Evolutionary conservation across 2,797 vertebrate species (phyloP), one percentile per base, ranked within the genome.

Genomic region (Poecilia gillii): DNA sequence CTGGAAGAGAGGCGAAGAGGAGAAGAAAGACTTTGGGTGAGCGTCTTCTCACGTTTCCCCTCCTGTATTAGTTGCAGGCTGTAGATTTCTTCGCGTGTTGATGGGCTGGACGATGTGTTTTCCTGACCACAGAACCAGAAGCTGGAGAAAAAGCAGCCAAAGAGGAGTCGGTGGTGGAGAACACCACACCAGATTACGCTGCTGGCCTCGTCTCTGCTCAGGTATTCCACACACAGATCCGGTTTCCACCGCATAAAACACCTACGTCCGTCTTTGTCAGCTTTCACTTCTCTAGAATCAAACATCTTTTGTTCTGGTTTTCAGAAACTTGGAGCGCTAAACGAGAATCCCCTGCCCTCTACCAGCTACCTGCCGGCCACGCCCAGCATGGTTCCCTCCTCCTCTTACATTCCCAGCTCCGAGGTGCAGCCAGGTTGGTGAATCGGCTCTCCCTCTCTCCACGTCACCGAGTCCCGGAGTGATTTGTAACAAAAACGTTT

Each of bases 321-420:
- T 46, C 88, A 99, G 99, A 99, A 99, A 99, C 95, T 99, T 20
- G 97, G 97, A 85, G 93, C 98, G 0, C 88, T 99, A 87, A 99
- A 96, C 6, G 99, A 99, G 91, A 97, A 97, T 11, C 96, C 97
- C 3, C 94, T 99, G 73, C 98, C 99, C 0, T 99, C 98, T 36
- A 99, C 98, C 4, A 99, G 99, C 89, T 99, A 99, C 77, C 91
- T 99, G 80, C 99, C 99, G 0, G 98, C 98, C 72, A 98, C 98
- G 0, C 99, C 98, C 86, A 99, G 98, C 46, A 98, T 98, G 94
- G 98, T 99, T 80, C 98, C 99, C 0, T 98, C 99, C 3, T 99
- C 98, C 11, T 99, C 98, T 0, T 99, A 99, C 74, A 96, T 97
- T 92, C 97, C 98, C 88, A 99, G 96, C 92, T 97, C 98, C 0